A percentile compares a stretch with the other conserved stretches of the same genome.
Evolutionary conservation across 2,888 invertebrate species (phyloP).

Genomic region (Tribolium freemani): DNA sequence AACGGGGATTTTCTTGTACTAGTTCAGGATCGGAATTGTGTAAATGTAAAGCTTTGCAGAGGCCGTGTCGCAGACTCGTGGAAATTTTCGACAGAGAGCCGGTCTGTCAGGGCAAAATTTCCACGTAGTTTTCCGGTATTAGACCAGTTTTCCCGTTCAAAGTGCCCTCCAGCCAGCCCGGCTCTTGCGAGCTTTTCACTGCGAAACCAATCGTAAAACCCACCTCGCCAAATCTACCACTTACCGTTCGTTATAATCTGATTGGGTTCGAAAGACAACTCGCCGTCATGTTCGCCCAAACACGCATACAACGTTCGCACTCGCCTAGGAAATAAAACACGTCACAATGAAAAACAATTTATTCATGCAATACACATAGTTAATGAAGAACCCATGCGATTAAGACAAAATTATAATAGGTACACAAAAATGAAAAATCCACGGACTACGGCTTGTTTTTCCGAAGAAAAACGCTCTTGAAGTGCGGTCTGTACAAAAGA

Average conservation of each 20-base stretch:
- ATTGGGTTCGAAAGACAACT: conserved; percentile 98
- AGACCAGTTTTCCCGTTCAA: conserved; percentile 92
- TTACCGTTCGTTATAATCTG: conserved; percentile 97
- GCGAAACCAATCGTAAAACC: conserved; percentile 42
- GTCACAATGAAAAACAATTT: background rate
- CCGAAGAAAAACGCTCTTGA: conserved; percentile 23
- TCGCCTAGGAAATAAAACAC: conserved; percentile 70
- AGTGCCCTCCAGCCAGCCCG: conserved; percentile 97
- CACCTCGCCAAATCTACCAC: conserved; percentile 49
- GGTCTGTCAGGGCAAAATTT: conserved; percentile 79
- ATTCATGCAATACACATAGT: conserved; percentile 15
- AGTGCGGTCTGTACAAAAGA: conserved; percentile 29
- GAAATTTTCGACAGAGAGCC: conserved; percentile 63
- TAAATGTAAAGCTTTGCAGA: conserved; percentile 63
- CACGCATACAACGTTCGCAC: conserved; percentile 97
- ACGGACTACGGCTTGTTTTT: conserved; percentile 14
- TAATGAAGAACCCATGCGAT: background rate
- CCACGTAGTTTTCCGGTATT: conserved; percentile 97
- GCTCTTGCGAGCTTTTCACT: conserved; percentile 93
- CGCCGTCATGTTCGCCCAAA: conserved; percentile 95
- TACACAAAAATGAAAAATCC: background rate
- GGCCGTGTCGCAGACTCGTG: conserved; percentile 61
- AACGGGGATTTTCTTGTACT: conserved; percentile 46
- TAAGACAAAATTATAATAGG: conserved; percentile 3
- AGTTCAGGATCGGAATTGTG: conserved; percentile 58